Percentiles rank a stretch among this genome's conserved stretches.
Conservation (phyloP, 2,888 invertebrate species). For the Drosophila robusta region DNA sequence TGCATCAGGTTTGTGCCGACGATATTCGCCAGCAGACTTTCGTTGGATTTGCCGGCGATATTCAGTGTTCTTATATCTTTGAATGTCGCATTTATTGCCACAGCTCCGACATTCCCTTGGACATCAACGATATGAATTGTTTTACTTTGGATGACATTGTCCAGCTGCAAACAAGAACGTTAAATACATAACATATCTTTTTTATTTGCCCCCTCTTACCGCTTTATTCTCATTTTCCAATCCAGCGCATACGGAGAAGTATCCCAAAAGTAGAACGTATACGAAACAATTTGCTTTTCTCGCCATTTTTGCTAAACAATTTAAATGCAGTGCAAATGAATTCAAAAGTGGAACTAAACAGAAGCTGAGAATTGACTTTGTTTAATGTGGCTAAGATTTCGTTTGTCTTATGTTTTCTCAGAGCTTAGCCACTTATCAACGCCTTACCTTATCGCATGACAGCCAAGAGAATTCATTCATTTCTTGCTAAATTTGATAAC, state of each 20-base stretch:
- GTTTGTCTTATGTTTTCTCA: conserved; percentile 2
- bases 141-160: conserved; percentile 28
- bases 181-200: not conserved
- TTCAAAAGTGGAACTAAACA: conserved; percentile 34
- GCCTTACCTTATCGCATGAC: conserved; percentile 41
- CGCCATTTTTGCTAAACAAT: conserved; percentile 10
- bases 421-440: conserved; percentile 43
- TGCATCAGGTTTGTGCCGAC: conserved; percentile 2
- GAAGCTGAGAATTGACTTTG: conserved; percentile 19
- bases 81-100: conserved; percentile 43
- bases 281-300: conserved; percentile 1
- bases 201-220: conserved; percentile 20
- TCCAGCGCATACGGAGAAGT: not conserved
- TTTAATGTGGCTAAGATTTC: conserved; percentile 4
- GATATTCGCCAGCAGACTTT: not conserved
- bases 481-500: conserved; percentile 8
- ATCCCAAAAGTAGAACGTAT: conserved; percentile 17
- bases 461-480: conserved; percentile 4
- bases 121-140: conserved; percentile 40
- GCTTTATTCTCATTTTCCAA: not conserved
- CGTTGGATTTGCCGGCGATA: conserved; percentile 16
- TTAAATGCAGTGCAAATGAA: conserved; percentile 21
- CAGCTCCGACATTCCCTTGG: conserved; percentile 30
- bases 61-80: conserved; percentile 36
- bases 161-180: conserved; percentile 18